Base-by-base conservation (phyloP, 53 echinoderm and acorn worm genomes). In the Pentamera pediparva region DNA sequence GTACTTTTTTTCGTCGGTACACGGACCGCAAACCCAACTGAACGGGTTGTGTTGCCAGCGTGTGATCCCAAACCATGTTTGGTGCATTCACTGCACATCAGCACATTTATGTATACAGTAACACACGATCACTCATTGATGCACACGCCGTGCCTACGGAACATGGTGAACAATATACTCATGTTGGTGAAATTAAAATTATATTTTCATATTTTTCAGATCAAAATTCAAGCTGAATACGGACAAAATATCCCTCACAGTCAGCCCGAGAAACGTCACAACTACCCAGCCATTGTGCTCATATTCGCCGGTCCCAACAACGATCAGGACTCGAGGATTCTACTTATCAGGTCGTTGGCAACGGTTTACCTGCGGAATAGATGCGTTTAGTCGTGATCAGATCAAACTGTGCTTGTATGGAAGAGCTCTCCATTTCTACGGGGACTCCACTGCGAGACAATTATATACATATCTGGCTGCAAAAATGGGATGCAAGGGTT, bases 371-470 rank as follows among this genome's bases (percentile, higher is more conserved):
- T 65, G 65, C 26, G 3, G 39, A 10, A 32, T 39, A 1, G 40
- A 37, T 22, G 38, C 40, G 15, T 65, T 65, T 24, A n/a, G 40
- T 1, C 37, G 54, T 4, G 22, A 6, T 11, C 34, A 41, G 21
- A 75, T 50, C 3, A 6, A 33, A 12, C 35, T 20, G 6, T 82
- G 82, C 43, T 32, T 82, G 30, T 37, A 45, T n/a, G 43, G 41
- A 32, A 81, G 57, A 39, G 45, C 75, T 9, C 20, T 82, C 22
- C 54, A 58, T 35, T 53, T 82, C 32, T 64, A 65, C 15, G 82
- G 82, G 2, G 82, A 82, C 32, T 75, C 82, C 32, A 82, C 82
- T 0, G 75, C 35, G 9, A 75, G 61, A 27, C 75, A 82, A 11
- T 17, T 82, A 15, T 82, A 65, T 17, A 29, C 50, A 4, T 75